Evolutionary conservation across 2,888 invertebrate species (phyloP), one percentile per base, ranked within the genome.

Genomic region (Eupithecia insigniata): DNA sequence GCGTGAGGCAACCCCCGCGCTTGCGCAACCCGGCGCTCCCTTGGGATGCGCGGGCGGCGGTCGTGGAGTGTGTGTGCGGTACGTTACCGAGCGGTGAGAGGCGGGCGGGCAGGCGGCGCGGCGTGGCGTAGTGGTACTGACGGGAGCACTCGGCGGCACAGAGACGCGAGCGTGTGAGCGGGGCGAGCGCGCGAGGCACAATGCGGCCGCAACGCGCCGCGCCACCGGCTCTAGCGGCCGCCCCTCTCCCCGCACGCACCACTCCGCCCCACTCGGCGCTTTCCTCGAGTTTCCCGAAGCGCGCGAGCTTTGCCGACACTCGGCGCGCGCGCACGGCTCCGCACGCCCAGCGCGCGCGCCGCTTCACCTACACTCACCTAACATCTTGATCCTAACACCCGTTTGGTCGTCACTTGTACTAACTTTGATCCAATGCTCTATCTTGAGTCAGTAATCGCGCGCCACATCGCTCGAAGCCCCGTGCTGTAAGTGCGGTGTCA

Each of bases 91-190:
- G 83, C 80, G 78, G 76, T 3, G 60, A 30, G 32, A 30, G 82
- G 67, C 71, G 64, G 67, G 66, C 30, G 62, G 76, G 67, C 73
- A 0, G 62, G 69, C 65, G 70, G 65, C 28, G 7, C 30, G 30
- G 30, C 2, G 30, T 12, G 34, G 82, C 58, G 77, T n/a, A n/a
- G 66, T 72, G 65, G 76, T 79, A 85, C 85, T 79, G 70, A 84
- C 84, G 84, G 85, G 84, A 84, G 79, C 82, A 81, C 80, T 76
- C 78, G 78, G 75, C 75, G 76, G 74, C 68, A 89, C 87, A 76
- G 85, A 43, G 85, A 85, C 87, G 89, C 89, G 88, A 89, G 85
- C 86, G 86, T 83, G 84, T 85, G 89, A 89, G 84, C 90, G 90
- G 76, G 76, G 76, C 72, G 78, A 80, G 86, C 92, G 92, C 83